Base-by-base conservation (phyloP, 2,888 invertebrate genomes). In the Dioctria rufipes region DNA sequence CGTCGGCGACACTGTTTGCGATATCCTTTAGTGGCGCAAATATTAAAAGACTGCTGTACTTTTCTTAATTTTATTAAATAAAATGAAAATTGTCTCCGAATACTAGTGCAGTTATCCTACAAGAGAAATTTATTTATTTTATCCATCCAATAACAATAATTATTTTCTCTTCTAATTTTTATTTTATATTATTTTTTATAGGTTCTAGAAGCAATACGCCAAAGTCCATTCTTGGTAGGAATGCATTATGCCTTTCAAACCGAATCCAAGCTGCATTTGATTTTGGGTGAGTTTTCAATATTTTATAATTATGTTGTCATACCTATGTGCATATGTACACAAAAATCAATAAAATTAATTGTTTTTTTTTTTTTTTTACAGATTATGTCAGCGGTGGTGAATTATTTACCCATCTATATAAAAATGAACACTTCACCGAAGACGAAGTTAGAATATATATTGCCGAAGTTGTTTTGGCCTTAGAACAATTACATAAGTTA, bases 201-300 rank as follows among this genome's bases (percentile, higher is more conserved):
- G 92, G 98, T 99, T 82, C 92, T 99, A 84, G 98, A 98, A 90
- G 96, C 97, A 77, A 96, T 99, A 82, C 92, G 98, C 84, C 95
- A 96, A 88, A 95, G 96, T 87, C 98, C 98, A 78, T 99, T 98
- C 90, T 93, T 99, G 84, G 98, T 98, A 85, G 98, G 97, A 58
- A 92, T 99, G 84, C 97, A 98, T 90, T 99, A 99, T 90, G 99
- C 99, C 88, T 99, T 99, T 92, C 98, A 99, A 90, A 98, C 98
- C 6, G 96, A 98, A 86, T 94, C 97, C 78, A 98, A 98, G 90
- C 92, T 99, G 84, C 98, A 98, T 90, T 93, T 99, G 85, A 97
- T 99, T 85, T 92, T 99, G 87, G 98, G 98, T 98, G 90, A 93
- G 6, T 25, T 25, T 67, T 46, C 4, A 42, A 42, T 11, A 9